phyloP scores from a whole-genome alignment of 2,113 vertebrate species.

The Callopanchax toddi region DNA sequence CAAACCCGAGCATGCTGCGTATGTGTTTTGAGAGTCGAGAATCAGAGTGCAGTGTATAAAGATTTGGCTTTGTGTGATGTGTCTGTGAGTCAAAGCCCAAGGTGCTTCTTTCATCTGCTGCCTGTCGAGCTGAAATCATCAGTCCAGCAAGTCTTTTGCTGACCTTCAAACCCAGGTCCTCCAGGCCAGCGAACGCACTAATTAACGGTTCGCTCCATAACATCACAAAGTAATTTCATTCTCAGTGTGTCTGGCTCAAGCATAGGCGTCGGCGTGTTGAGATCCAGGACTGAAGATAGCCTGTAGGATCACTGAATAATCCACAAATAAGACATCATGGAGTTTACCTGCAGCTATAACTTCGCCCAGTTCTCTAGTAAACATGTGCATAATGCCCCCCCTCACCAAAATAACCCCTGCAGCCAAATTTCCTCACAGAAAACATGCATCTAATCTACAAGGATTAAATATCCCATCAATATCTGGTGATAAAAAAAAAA shows the following conservation, averaged over 20 bases:
- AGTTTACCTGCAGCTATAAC: constrained; percentile 30
- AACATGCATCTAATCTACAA: background rate
- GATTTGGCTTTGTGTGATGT: constrained; percentile 8
- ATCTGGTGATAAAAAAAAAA: constrained; percentile 22
- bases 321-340: constrained; percentile 35
- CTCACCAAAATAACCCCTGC: background rate
- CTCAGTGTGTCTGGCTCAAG: constrained; percentile 33
- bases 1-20: too few relatives aligned
- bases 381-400: constrained; percentile 1
- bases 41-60: constrained; percentile 1
- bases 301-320: constrained; percentile 12
- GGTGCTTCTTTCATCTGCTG: constrained; percentile 46
- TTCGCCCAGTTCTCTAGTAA: constrained; percentile 6
- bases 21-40: constrained; percentile 3
- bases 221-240: constrained; percentile 55
- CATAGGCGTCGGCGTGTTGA: constrained; percentile 26
- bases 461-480: constrained; percentile 5
- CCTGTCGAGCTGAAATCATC: constrained; percentile 49
- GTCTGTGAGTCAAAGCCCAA: constrained; percentile 18
- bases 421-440: constrained; percentile 1
- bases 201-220: constrained; percentile 49
- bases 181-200: constrained; percentile 47
- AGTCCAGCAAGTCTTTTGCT: constrained; percentile 45
- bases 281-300: constrained; percentile 29
- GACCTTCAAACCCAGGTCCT: constrained; percentile 66